phyloP scores from a whole-genome alignment of 2,797 vertebrate genomes.

The Allochrocebus solatus region DNA sequence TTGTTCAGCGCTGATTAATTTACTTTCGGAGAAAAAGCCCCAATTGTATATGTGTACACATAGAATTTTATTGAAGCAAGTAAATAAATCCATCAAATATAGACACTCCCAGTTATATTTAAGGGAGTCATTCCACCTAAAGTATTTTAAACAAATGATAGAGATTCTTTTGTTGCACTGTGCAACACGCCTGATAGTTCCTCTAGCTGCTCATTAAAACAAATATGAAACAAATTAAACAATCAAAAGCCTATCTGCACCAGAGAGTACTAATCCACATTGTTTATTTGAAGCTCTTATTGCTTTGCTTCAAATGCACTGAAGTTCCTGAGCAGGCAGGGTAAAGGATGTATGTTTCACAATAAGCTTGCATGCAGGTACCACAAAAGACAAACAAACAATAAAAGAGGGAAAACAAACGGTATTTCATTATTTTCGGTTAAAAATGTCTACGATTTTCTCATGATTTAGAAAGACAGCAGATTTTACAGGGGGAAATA shows the following conservation, averaged over 20 bases:
- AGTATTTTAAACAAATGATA: not conserved
- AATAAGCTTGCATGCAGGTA: not conserved
- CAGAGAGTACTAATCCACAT: not conserved
- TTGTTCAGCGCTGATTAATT: constrained; percentile 47
- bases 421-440: not conserved
- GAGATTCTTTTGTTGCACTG: not conserved
- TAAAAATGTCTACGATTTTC: not conserved
- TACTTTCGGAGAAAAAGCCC: constrained; percentile 7
- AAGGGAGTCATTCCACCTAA: not conserved
- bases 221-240: constrained; percentile 35
- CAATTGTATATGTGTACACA: not conserved
- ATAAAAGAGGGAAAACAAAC: not conserved
- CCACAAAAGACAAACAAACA: not conserved
- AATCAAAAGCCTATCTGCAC: not conserved
- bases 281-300: constrained; percentile 28
- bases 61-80: constrained; percentile 44
- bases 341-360: not conserved
- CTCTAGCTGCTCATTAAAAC: constrained; percentile 62
- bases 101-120: not conserved
- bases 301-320: not conserved
- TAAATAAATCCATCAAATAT: constrained; percentile 13
- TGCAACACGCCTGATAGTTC: not conserved
- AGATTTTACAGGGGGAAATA: not conserved
- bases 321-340: not conserved
- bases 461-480: not conserved